These are phyloP conservation scores for Taenioides sp. DNA, from an alignment of 2,797 vertebrate genomes.

Conservation along the genomic window DNA sequence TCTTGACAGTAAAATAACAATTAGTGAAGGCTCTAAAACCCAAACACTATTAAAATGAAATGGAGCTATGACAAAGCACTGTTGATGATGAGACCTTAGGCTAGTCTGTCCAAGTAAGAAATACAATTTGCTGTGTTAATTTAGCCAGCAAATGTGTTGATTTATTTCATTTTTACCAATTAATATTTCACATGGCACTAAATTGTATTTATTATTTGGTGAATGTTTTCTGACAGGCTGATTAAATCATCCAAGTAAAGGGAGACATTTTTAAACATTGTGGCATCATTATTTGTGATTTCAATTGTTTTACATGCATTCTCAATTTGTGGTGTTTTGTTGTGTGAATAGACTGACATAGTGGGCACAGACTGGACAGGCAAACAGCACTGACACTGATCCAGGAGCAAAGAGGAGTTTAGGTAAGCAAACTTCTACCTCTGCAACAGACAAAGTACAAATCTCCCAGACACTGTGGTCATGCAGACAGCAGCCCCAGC, in stretches of 20 bases:
- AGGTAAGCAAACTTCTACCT: constrained; percentile 32
- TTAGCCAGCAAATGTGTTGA: background rate
- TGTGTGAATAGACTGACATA: constrained; percentile 14
- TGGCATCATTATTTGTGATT: background rate
- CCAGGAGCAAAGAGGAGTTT: constrained; percentile 18
- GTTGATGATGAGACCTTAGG: background rate
- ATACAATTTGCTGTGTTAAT: background rate
- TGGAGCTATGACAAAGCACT: background rate
- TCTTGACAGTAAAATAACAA: background rate
- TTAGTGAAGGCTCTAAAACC: too few relatives aligned
- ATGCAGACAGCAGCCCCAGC: constrained; percentile 42
- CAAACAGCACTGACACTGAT: constrained; percentile 14
- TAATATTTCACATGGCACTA: constrained; percentile 1
- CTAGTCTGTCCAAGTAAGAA: background rate
- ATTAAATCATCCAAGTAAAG: background rate
- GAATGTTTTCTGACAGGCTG: background rate
- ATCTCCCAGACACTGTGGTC: constrained; percentile 38
- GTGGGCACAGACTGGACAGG: constrained; percentile 34
- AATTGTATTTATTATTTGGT: background rate
- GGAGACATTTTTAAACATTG: background rate
- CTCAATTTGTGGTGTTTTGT: constrained; percentile 3
- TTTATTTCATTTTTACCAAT: background rate
- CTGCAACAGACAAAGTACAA: constrained; percentile 23
- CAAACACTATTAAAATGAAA: background rate
- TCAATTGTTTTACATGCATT: background rate